Conservation (phyloP, 2,113 vertebrate genomes). For the Varanus salvator region DNA sequence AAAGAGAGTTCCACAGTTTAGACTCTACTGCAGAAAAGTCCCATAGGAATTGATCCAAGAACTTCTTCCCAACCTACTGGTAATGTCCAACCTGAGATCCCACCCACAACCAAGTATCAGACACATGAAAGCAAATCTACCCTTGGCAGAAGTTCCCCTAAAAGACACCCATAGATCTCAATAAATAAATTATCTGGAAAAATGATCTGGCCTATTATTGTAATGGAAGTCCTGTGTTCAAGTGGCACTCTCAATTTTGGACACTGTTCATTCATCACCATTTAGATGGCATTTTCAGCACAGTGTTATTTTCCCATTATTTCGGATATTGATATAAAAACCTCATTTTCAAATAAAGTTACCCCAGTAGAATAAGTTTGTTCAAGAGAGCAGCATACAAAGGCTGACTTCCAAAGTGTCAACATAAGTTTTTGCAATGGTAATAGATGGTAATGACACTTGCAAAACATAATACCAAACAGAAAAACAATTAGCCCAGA, state of each 20-base stretch:
- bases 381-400: not conserved
- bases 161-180: too few relatives aligned
- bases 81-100: not conserved
- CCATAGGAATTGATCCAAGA: not conserved
- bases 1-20: not conserved
- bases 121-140: not conserved
- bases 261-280: not conserved
- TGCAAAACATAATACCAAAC: not conserved
- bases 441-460: not conserved
- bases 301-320: not conserved
- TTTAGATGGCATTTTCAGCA: not conserved
- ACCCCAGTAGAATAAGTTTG: not conserved
- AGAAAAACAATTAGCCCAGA: not conserved
- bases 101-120: not conserved
- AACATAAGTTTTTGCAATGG: not conserved
- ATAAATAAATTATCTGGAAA: not conserved
- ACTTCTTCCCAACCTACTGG: not conserved
- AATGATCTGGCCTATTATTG: too few relatives aligned
- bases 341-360: not conserved
- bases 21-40: not conserved
- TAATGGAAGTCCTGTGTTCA: not conserved
- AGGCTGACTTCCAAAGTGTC: not conserved
- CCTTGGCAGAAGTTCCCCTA: too few relatives aligned
- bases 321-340: not conserved
- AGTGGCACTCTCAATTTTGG: not conserved